Percentiles rank a stretch among this genome's conserved stretches.
These are phyloP conservation scores for Neotoxoptera formosana DNA, from an alignment of 1,140 invertebrate genomes.

Conservation along the genomic window DNA sequence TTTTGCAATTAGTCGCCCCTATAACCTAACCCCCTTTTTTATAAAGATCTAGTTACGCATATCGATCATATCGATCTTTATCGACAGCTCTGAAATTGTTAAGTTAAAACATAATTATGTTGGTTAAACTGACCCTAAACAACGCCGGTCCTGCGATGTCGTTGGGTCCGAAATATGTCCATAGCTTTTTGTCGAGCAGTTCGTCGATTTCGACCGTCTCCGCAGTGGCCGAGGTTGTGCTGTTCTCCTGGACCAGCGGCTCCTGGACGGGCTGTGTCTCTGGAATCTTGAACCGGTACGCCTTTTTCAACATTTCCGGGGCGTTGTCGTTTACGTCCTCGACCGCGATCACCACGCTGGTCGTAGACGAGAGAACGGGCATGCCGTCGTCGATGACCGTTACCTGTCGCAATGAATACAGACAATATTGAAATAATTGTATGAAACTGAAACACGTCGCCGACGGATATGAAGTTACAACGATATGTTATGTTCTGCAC, in stretches of 20 bases:
- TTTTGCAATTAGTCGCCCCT: no score
- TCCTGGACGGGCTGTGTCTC: constrained; percentile 62
- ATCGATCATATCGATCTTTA: no score
- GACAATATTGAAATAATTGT: neutral
- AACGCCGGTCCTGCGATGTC: constrained; percentile 61
- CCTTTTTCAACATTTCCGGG: constrained; percentile 81
- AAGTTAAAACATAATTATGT: neutral
- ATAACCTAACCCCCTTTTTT: no score
- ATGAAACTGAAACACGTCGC: neutral
- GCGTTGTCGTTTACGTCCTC: constrained; percentile 85
- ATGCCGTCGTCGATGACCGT: constrained; percentile 80
- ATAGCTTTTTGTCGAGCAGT: constrained; percentile 60
- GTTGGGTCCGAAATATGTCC: constrained; percentile 65
- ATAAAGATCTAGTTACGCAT: no score
- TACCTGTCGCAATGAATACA: constrained; percentile 66
- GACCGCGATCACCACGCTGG: constrained; percentile 82
- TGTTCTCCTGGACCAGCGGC: constrained; percentile 57
- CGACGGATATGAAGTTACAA: neutral
- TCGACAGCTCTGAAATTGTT: neutral
- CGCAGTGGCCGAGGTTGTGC: neutral
- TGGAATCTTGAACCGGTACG: constrained; percentile 82
- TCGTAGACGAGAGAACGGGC: constrained; percentile 79
- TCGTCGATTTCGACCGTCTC: constrained; percentile 27
- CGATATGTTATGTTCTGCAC: neutral
- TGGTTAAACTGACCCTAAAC: constrained; percentile 61